phyloP scores from a whole-genome alignment of 2,888 invertebrate species.

The Creontiades dilutus region DNA sequence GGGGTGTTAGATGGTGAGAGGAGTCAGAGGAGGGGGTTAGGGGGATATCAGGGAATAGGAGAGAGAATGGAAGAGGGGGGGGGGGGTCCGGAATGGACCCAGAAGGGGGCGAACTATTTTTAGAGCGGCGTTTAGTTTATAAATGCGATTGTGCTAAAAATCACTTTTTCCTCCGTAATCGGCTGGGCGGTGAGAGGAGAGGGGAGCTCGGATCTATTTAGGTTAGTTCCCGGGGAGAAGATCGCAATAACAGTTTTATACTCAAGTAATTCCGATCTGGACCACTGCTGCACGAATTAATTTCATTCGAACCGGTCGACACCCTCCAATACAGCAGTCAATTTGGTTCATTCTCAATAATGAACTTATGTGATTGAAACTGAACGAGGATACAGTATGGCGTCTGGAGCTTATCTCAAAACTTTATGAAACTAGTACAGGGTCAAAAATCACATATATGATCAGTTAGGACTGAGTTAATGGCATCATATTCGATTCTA shows the following conservation, averaged over 20 bases:
- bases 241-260: background rate
- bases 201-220: conserved; percentile 26
- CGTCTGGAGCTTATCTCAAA: no score
- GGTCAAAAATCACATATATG: no score
- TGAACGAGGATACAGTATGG: no score
- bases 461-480: no score
- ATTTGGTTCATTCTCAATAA: no score
- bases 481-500: no score
- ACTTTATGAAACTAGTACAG: no score
- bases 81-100: background rate
- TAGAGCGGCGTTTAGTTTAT: conserved; percentile 33
- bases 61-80: background rate
- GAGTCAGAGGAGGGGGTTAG: background rate
- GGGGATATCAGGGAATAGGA: background rate
- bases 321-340: no score
- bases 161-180: conserved; percentile 29
- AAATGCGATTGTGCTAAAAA: conserved; percentile 27
- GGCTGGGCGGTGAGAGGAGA: background rate
- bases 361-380: no score
- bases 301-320: no score
- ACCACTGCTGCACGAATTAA: no score
- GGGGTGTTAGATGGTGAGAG: background rate
- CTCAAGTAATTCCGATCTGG: background rate
- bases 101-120: conserved; percentile 1
- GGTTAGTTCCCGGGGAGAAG: conserved; percentile 18